Evolutionary conservation across 2,113 vertebrate genomes (phyloP).

Genomic region (Cebus imitator): DNA sequence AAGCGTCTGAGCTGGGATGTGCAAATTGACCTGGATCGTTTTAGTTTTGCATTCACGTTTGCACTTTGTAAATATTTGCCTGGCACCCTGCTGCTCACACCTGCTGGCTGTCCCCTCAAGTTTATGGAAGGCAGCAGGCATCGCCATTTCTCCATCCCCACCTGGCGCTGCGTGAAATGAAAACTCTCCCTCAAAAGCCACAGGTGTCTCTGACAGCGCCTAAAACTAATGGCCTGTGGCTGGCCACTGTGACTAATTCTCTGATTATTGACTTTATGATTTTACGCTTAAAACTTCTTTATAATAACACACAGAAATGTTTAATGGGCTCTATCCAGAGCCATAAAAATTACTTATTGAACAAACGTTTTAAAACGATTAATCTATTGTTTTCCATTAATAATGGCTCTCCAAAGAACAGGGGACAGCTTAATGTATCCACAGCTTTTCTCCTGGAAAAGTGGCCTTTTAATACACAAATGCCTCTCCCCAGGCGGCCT

Average conservation of each 20-base stretch:
- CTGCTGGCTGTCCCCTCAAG: constrained; percentile 72
- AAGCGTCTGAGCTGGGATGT: constrained; percentile 49
- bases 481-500: rapidly evolving
- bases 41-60: constrained; percentile 64
- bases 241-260: constrained; percentile 79
- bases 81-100: constrained; percentile 70
- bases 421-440: constrained; percentile 78
- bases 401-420: constrained; percentile 76
- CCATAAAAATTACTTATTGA: constrained; percentile 83
- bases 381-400: constrained; percentile 83
- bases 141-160: constrained; percentile 39
- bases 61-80: constrained; percentile 80
- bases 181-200: constrained; percentile 35
- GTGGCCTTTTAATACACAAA: constrained; percentile 66
- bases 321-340: constrained; percentile 80
- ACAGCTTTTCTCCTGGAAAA: constrained; percentile 71
- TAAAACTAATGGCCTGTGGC: constrained; percentile 79
- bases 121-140: constrained; percentile 58
- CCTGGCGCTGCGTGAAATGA: constrained; percentile 33
- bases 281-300: constrained; percentile 82
- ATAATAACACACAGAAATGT: constrained; percentile 81
- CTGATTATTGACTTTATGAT: constrained; percentile 82
- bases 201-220: constrained; percentile 76
- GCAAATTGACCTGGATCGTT: constrained; percentile 70
- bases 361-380: constrained; percentile 80